Conservation (phyloP, 1,140 invertebrate species). For the Philaenus spumarius region DNA sequence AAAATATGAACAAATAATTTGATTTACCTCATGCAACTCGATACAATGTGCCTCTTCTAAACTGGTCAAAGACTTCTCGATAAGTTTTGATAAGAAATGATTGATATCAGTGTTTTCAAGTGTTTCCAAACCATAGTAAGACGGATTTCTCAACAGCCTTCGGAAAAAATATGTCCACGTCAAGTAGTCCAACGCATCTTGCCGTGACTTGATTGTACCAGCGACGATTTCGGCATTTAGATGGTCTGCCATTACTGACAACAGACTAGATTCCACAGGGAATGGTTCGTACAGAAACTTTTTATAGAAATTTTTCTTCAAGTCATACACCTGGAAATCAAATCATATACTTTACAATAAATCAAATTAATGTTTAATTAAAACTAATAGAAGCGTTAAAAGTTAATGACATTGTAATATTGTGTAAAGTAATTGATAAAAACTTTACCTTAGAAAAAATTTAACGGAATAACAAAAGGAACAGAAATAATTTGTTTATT, state of each 20-base stretch:
- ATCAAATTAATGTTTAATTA: neutral
- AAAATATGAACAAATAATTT: conserved; percentile 11
- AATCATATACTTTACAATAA: neutral
- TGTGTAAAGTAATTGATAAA: too few species aligned
- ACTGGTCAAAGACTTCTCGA: conserved; percentile 67
- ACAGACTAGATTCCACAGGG: conserved; percentile 93
- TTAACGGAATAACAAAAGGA: too few species aligned
- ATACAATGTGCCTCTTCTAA: conserved; percentile 74
- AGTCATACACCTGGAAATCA: conserved; percentile 67
- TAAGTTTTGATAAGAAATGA: conserved; percentile 61
- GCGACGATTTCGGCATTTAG: conserved; percentile 89
- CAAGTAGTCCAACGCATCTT: conserved; percentile 93
- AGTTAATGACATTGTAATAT: too few species aligned
- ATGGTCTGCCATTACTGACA: conserved; percentile 91
- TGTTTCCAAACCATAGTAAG: conserved; percentile 80
- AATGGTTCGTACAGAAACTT: conserved; percentile 99
- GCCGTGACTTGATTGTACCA: conserved; percentile 83
- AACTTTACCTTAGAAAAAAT: too few species aligned
- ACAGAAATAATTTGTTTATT: too few species aligned
- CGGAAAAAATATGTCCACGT: conserved; percentile 98
- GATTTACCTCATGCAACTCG: conserved; percentile 44
- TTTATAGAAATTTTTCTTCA: conserved; percentile 99
- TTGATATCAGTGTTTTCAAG: conserved; percentile 69
- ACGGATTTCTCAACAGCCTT: conserved; percentile 85
- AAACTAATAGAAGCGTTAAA: too few species aligned